Conservation (phyloP, 1,140 invertebrate genomes). For the Drosophila melanogaster region Release_6_plus_ISO1_MT NT_033779.5:18249001-18249500, state of each 20-base stretch:
- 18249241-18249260: slow-evolving; percentile 80
- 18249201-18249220: slow-evolving; percentile 14
- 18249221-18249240: slow-evolving; percentile 63
- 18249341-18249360: slow-evolving; percentile 36
- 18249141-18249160: slow-evolving; percentile 17
- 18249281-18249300: slow-evolving; percentile 79
- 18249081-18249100: slow-evolving; percentile 38
- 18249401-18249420: slow-evolving; percentile 59
- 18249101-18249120: slow-evolving; percentile 49
- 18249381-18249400: slow-evolving; percentile 8
- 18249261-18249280: slow-evolving; percentile 80
- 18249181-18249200: slow-evolving; percentile 33
- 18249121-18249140: background rate
- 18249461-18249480: background rate
- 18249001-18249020: slow-evolving; percentile 19
- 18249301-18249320: slow-evolving; percentile 37
- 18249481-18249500: background rate
- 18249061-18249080: slow-evolving; percentile 60
- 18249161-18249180: slow-evolving; percentile 67
- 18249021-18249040: slow-evolving; percentile 76
- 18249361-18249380: background rate
- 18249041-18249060: slow-evolving; percentile 74
- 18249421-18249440: slow-evolving; percentile 81
- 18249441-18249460: slow-evolving; percentile 63
- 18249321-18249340: slow-evolving; percentile 56